These are phyloP conservation scores for Alentia gelatinosa DNA, from an alignment of 2,888 invertebrate genomes.

Conservation along the genomic window DNA sequence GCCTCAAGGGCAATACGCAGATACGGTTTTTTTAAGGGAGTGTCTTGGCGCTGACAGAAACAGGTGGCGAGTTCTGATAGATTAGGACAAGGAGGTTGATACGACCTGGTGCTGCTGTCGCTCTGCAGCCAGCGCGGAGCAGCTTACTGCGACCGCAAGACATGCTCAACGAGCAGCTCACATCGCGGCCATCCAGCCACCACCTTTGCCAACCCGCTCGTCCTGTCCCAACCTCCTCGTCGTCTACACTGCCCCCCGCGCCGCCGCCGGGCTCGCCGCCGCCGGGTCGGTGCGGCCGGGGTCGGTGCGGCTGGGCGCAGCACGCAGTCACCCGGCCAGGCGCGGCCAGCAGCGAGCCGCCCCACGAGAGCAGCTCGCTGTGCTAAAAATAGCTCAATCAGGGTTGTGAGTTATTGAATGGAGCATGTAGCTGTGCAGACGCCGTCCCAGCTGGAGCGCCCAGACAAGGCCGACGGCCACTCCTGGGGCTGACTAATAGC, in stretches of 20 bases:
- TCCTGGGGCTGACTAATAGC: constrained; percentile 1
- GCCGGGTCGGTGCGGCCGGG: too few species aligned
- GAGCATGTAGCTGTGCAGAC: constrained; percentile 8
- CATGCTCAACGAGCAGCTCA: background rate
- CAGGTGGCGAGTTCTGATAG: background rate
- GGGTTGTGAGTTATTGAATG: constrained; percentile 37
- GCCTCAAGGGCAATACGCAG: too few species aligned
- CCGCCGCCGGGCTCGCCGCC: too few species aligned
- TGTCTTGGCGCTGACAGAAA: background rate
- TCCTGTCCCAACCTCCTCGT: background rate
- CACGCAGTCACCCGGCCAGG: background rate
- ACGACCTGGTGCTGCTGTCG: background rate
- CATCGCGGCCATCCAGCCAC: background rate
- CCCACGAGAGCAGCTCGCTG: background rate
- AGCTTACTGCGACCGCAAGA: background rate
- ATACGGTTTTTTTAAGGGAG: too few species aligned
- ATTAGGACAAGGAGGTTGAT: background rate
- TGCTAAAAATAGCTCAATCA: constrained; percentile 46
- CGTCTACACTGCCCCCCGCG: too few species aligned
- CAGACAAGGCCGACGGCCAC: background rate
- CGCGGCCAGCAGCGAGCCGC: background rate
- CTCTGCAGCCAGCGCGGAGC: background rate
- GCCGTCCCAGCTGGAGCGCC: background rate
- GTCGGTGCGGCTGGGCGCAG: background rate
- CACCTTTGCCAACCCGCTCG: background rate